These are phyloP conservation scores for Arenaria interpres DNA, from an alignment of 2,113 vertebrate genomes.

Conservation along the genomic window DNA sequence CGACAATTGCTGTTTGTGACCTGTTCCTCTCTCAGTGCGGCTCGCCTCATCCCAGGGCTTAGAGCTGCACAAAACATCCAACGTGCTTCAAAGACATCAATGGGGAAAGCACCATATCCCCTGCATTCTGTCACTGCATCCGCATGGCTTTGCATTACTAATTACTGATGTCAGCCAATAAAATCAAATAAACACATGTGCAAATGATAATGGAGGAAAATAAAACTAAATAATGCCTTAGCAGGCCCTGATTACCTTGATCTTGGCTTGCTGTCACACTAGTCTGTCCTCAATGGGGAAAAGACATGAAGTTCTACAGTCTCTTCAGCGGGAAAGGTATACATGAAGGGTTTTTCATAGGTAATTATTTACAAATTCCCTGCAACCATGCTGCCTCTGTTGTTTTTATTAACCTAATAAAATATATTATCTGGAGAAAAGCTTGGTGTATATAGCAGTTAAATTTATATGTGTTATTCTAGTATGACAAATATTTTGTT, in stretches of 20 bases:
- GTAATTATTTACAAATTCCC: slow-evolving; percentile 58
- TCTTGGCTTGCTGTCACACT: background rate
- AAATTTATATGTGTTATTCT: slow-evolving; percentile 65
- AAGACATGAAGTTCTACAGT: background rate
- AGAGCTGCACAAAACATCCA: background rate
- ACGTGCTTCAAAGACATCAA: background rate
- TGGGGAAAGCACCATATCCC: background rate
- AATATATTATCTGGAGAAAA: slow-evolving; percentile 58
- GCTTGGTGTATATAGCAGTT: slow-evolving; percentile 29
- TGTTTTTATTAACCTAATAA: slow-evolving; percentile 58
- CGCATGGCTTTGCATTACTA: background rate
- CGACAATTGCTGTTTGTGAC: slow-evolving; percentile 20
- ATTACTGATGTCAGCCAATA: slow-evolving; percentile 7
- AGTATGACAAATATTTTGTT: slow-evolving; percentile 72
- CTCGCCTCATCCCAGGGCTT: background rate
- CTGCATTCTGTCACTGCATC: background rate
- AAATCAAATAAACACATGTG: slow-evolving; percentile 13
- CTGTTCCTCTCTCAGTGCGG: background rate
- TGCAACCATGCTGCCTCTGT: background rate
- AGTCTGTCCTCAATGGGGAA: background rate
- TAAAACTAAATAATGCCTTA: slow-evolving; percentile 32
- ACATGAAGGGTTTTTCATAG: background rate
- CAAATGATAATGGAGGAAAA: slow-evolving; percentile 37
- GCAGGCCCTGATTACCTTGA: background rate
- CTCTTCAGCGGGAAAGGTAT: background rate